These are phyloP conservation scores for Pardosa pseudoannulata DNA, from an alignment of 2,888 invertebrate species.

Conservation along the genomic window DNA sequence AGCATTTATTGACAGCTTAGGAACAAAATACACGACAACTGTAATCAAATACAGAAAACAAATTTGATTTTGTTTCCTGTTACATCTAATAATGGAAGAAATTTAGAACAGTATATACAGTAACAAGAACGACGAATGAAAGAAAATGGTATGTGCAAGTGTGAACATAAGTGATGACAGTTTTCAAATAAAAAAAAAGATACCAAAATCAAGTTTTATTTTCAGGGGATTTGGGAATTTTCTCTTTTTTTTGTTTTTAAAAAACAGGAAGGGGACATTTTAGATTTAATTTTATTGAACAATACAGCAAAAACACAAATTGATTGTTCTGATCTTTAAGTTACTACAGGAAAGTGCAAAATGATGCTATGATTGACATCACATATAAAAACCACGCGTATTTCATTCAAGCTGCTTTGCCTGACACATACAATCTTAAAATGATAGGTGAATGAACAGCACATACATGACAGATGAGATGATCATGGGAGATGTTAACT, in stretches of 20 bases:
- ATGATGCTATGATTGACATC: slow-evolving; percentile 49
- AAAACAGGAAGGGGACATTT: not conserved
- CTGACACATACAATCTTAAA: slow-evolving; percentile 63
- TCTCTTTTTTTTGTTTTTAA: no score
- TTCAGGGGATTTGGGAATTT: no score
- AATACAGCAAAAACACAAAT: slow-evolving; percentile 34
- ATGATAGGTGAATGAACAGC: slow-evolving; percentile 67
- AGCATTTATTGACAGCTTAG: slow-evolving; percentile 66
- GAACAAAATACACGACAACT: slow-evolving; percentile 67
- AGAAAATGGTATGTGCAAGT: slow-evolving; percentile 69
- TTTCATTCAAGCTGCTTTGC: slow-evolving; percentile 67
- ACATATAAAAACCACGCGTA: slow-evolving; percentile 64
- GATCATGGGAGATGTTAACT: slow-evolving; percentile 69
- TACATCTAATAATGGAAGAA: slow-evolving; percentile 44
- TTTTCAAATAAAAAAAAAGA: slow-evolving; percentile 26
- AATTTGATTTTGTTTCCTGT: slow-evolving; percentile 27
- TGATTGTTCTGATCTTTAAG: slow-evolving; percentile 26
- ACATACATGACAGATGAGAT: slow-evolving; percentile 70
- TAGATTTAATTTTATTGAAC: slow-evolving; percentile 8
- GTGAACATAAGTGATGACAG: slow-evolving; percentile 44
- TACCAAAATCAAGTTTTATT: slow-evolving; percentile 14
- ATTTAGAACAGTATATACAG: slow-evolving; percentile 65
- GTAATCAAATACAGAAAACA: slow-evolving; percentile 49
- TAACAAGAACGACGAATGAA: slow-evolving; percentile 62
- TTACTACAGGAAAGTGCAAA: slow-evolving; percentile 49